phyloP scores from a whole-genome alignment of 2,797 vertebrate genomes.

The Garrulus glandarius region DNA sequence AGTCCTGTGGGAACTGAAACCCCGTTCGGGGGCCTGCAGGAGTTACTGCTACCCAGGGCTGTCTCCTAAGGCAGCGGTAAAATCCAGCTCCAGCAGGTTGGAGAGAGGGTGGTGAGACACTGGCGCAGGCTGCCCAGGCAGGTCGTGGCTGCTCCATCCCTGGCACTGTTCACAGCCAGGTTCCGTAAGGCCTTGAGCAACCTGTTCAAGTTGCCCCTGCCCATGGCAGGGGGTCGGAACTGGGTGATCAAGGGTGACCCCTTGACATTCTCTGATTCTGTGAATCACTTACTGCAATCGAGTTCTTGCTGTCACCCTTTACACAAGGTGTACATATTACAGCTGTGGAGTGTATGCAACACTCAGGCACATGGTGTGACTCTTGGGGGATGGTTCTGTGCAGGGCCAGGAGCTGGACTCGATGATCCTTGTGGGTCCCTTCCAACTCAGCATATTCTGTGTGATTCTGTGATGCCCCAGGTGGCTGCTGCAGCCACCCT shows the following conservation, averaged over 20 bases:
- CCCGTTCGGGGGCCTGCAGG: no score
- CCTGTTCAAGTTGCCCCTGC: not conserved
- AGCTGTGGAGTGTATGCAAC: not conserved
- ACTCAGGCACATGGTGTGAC: no score
- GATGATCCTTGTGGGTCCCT: not conserved
- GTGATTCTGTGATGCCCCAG: no score
- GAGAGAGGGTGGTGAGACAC: no score
- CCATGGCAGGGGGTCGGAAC: not conserved
- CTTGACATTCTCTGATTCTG: not conserved
- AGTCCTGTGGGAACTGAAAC: not conserved
- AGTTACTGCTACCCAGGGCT: not conserved
- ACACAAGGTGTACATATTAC: rapidly evolving
- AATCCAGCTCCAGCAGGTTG: not conserved
- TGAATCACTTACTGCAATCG: not conserved
- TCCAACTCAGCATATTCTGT: not conserved
- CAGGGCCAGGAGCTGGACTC: not conserved
- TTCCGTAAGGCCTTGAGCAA: not conserved
- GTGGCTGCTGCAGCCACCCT: not conserved
- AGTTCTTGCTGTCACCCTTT: no score
- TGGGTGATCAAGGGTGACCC: no score
- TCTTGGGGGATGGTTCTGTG: not conserved
- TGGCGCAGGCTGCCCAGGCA: not conserved
- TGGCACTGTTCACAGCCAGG: not conserved
- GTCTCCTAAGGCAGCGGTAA: not conserved
- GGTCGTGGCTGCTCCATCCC: not conserved